phyloP scores from a whole-genome alignment of 2,797 vertebrate genomes.

The Enteromius afrohamiltoni region DNA sequence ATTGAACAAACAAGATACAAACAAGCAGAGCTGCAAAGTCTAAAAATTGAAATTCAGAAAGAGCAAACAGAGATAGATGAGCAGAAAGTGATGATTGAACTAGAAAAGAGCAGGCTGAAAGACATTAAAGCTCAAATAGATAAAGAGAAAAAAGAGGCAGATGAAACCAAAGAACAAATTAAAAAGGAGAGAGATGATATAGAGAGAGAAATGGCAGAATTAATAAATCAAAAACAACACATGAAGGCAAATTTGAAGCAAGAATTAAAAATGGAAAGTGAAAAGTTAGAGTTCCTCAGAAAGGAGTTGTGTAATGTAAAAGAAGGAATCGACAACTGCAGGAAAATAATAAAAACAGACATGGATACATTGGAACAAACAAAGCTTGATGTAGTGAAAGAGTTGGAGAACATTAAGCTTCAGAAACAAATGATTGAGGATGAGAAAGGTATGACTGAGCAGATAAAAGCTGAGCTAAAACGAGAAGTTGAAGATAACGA shows the following conservation, averaged over 20 bases:
- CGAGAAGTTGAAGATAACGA: conserved; percentile 18
- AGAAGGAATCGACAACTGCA: conserved; percentile 6
- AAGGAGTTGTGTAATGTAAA: conserved; percentile 13
- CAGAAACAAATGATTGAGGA: conserved; percentile 33
- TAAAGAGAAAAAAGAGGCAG: background rate
- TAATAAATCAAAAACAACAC: background rate
- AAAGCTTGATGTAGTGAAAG: background rate
- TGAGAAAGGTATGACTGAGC: conserved; percentile 18
- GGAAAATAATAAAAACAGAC: background rate
- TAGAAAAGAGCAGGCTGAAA: background rate
- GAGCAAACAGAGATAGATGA: background rate
- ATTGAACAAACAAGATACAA: background rate
- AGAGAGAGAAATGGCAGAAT: conserved; percentile 16
- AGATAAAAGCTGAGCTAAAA: conserved; percentile 19
- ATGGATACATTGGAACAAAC: conserved; percentile 20
- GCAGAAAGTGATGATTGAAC: background rate
- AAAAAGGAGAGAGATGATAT: conserved; percentile 19
- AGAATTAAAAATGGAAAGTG: conserved; percentile 23
- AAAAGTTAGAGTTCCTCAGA: conserved; percentile 17
- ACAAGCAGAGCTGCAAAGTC: background rate
- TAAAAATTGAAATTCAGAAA: background rate
- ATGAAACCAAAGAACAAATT: background rate
- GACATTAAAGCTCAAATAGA: background rate
- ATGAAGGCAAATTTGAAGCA: background rate
- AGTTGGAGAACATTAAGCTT: conserved; percentile 7